phyloP scores from a whole-genome alignment of 2,113 vertebrate genomes.

The Herpetotheres cachinnans region DNA sequence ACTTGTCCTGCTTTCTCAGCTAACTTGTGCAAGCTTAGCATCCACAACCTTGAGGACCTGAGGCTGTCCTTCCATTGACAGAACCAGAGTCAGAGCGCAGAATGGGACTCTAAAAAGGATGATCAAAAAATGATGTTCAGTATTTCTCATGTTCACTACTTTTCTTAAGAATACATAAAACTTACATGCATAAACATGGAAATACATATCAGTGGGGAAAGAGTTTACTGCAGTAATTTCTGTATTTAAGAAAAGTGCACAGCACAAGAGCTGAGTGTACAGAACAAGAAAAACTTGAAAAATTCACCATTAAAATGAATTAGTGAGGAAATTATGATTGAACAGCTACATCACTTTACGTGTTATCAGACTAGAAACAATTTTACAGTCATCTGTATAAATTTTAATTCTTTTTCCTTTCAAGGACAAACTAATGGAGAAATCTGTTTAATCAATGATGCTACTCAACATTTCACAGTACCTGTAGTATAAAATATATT shows the following conservation, averaged over 20 bases:
- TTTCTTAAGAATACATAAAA: background rate
- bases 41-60: background rate
- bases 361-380: background rate
- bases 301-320: background rate
- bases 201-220: background rate
- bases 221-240: background rate
- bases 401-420: background rate
- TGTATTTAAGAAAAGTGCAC: background rate
- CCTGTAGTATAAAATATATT: background rate
- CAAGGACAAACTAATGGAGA: background rate
- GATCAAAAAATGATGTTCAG: background rate
- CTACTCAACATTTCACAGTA: background rate
- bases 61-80: background rate
- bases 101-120: background rate
- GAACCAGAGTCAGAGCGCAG: background rate
- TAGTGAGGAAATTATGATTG: background rate
- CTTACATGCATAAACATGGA: background rate
- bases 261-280: fast-evolving
- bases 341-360: background rate
- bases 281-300: background rate
- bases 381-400: background rate
- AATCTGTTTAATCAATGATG: background rate
- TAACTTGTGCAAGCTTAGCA: background rate
- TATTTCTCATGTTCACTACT: background rate
- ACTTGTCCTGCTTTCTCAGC: background rate